Evolutionary conservation across 30 jellyfish, hydroid and myxozoan genomes (phyloP).

Genomic region (Catostylus mosaicus): DNA sequence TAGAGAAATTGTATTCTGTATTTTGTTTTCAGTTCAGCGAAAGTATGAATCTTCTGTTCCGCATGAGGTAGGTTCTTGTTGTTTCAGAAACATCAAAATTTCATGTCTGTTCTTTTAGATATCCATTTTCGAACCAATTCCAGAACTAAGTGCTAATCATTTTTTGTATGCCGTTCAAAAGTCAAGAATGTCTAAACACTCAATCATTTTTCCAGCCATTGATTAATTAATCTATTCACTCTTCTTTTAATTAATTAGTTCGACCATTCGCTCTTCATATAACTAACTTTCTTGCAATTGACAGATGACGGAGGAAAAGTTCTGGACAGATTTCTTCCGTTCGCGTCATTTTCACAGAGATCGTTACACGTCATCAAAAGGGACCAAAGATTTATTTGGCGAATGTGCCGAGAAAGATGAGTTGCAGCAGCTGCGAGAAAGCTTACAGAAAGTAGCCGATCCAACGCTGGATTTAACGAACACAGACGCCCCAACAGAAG

Average conservation of each 20-base stretch:
- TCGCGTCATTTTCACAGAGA: constrained; percentile 97
- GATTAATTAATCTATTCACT: background rate
- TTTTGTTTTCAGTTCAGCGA: constrained; percentile 62
- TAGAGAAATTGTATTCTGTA: too few relatives aligned
- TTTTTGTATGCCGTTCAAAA: too few relatives aligned
- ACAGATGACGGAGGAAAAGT: constrained; percentile 86
- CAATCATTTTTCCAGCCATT: background rate
- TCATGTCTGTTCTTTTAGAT: too few relatives aligned
- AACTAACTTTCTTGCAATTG: background rate
- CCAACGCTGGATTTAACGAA: constrained; percentile 77
- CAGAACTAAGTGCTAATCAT: too few relatives aligned
- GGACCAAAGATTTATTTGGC: constrained; percentile 87
- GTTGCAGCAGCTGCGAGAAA: constrained; percentile 71
- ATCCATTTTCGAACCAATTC: too few relatives aligned
- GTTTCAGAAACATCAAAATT: too few relatives aligned
- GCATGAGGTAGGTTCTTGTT: constrained; percentile 86
- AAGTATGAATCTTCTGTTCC: constrained; percentile 84
- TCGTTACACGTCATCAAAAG: constrained; percentile 67
- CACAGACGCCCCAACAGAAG: constrained; percentile 60
- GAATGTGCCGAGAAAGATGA: constrained; percentile 92
- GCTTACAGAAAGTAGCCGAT: constrained; percentile 38
- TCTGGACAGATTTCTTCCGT: constrained; percentile 96
- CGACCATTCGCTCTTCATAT: background rate
- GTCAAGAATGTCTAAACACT: too few relatives aligned
- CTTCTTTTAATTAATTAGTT: background rate